Percentiles rank a stretch among this genome's conserved stretches.
Conservation (phyloP, 2,797 vertebrate genomes). For the Sandelia bainsii region DNA sequence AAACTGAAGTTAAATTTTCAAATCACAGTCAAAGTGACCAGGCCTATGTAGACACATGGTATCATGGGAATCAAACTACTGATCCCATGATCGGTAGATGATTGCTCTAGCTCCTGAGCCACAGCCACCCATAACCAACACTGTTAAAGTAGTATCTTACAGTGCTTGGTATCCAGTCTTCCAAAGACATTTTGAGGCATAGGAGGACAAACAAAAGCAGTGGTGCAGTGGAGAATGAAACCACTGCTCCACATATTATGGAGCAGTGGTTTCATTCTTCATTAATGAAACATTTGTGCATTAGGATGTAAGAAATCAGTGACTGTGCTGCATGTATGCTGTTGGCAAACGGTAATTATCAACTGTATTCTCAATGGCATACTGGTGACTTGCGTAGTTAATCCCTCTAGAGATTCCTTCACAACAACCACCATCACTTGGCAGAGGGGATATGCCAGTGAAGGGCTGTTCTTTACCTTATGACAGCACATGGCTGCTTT, state of each 20-base stretch:
- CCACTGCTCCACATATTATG: neutral
- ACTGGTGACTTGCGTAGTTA: slow-evolving; percentile 44
- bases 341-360: slow-evolving; percentile 48
- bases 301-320: slow-evolving; percentile 1
- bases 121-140: neutral
- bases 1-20: slow-evolving; percentile 45
- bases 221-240: too few relatives aligned
- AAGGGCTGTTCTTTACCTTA: slow-evolving; percentile 53
- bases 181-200: neutral
- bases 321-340: slow-evolving; percentile 15
- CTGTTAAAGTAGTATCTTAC: neutral
- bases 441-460: slow-evolving; percentile 38
- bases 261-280: slow-evolving; percentile 9
- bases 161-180: neutral
- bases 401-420: slow-evolving; percentile 64
- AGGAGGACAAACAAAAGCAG: neutral
- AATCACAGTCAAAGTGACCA: slow-evolving; percentile 46
- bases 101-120: too few relatives aligned
- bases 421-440: slow-evolving; percentile 54
- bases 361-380: slow-evolving; percentile 44
- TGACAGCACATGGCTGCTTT: slow-evolving; percentile 67
- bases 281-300: slow-evolving; percentile 14
- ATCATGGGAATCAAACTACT: neutral
- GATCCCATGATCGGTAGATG: too few relatives aligned
- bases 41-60: slow-evolving; percentile 17